These are phyloP conservation scores for Cyclophora albipunctata DNA, from an alignment of 2,888 invertebrate genomes.

Conservation along the genomic window DNA sequence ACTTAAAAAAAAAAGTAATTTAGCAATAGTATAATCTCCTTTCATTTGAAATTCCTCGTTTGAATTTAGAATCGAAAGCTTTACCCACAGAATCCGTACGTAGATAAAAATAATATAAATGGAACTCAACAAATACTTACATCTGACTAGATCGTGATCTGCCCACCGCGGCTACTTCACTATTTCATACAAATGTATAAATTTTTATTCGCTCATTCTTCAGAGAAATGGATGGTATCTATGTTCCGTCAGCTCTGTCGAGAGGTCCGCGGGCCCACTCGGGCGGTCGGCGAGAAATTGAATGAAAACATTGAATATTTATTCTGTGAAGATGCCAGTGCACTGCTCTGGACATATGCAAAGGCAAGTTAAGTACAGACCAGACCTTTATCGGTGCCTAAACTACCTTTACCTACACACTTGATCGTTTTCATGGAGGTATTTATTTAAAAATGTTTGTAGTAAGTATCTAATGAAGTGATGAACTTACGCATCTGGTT, in stretches of 20 bases:
- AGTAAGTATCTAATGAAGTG: too few species aligned
- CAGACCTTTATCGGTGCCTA: slow-evolving; percentile 7
- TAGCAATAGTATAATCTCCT: too few species aligned
- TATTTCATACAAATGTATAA: slow-evolving; percentile 11
- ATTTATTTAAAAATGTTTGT: too few species aligned
- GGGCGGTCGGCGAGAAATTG: slow-evolving; percentile 47
- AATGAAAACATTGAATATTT: slow-evolving; percentile 73
- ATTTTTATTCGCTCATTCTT: slow-evolving; percentile 15
- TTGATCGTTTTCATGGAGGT: too few species aligned
- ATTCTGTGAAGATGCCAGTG: slow-evolving; percentile 53
- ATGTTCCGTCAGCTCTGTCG: slow-evolving; percentile 30
- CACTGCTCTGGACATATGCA: slow-evolving; percentile 27
- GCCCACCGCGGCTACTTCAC: not conserved
- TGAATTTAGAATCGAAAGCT: too few species aligned
- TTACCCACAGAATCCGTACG: too few species aligned
- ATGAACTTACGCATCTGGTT: not conserved
- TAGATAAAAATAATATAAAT: too few species aligned
- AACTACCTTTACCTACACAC: too few species aligned
- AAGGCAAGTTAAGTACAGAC: slow-evolving; percentile 11
- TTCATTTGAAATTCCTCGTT: too few species aligned
- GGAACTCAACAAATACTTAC: too few species aligned
- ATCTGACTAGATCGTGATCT: not conserved
- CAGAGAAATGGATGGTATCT: slow-evolving; percentile 26
- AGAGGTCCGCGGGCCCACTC: slow-evolving; percentile 17
- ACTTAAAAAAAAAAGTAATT: too few species aligned